phyloP scores from a whole-genome alignment of 1,140 invertebrate genomes.

The Lasaia peninsularis region DNA sequence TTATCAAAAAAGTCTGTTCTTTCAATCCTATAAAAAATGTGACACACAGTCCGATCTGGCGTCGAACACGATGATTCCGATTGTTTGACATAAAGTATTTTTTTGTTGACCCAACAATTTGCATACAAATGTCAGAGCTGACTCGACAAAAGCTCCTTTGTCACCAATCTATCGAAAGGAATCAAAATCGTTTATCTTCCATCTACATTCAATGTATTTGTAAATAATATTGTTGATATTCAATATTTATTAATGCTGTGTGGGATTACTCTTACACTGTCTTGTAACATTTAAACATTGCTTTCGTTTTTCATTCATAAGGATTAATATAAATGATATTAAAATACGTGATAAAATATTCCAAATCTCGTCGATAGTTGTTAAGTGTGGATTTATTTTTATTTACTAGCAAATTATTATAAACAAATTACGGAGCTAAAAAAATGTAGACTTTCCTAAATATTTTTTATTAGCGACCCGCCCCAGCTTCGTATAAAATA shows the following conservation, averaged over 20 bases:
- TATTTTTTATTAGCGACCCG: no score
- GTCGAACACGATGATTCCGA: slow-evolving; percentile 21
- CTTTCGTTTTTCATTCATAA: no score
- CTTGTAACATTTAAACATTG: slow-evolving; percentile 10
- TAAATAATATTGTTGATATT: slow-evolving; percentile 68
- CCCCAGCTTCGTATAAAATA: no score
- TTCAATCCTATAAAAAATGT: neutral
- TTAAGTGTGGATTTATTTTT: no score
- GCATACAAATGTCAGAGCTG: slow-evolving; percentile 73
- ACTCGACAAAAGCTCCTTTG: slow-evolving; percentile 66
- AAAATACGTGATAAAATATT: no score
- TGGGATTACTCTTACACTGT: slow-evolving; percentile 43
- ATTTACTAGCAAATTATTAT: no score
- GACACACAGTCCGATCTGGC: neutral
- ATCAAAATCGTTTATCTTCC: slow-evolving; percentile 68
- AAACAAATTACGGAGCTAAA: no score
- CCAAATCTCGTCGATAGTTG: no score
- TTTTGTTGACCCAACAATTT: slow-evolving; percentile 51
- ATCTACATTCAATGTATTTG: slow-evolving; percentile 72
- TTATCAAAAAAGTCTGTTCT: no score
- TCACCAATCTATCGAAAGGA: slow-evolving; percentile 55
- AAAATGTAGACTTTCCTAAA: no score
- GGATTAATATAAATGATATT: no score
- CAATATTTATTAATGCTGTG: slow-evolving; percentile 73
- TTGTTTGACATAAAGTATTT: slow-evolving; percentile 40